These are phyloP conservation scores for Plutomurus gul DNA, from an alignment of 1,140 invertebrate genomes.

Conservation along the genomic window DNA sequence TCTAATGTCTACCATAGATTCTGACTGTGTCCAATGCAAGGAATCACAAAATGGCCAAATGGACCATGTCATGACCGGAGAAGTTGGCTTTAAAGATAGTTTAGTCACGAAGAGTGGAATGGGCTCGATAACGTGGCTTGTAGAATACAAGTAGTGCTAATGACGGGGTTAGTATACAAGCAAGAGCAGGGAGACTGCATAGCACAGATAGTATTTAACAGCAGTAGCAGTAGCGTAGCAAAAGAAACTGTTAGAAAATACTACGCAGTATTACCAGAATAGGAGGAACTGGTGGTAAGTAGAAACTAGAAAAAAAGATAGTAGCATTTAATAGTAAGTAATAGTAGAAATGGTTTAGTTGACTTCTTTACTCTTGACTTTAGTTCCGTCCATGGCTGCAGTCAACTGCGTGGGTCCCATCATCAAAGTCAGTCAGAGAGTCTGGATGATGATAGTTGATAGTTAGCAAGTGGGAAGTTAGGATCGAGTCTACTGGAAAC, in stretches of 20 bases:
- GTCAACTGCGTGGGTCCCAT: background rate
- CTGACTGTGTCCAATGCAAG: no score
- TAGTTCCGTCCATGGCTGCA: background rate
- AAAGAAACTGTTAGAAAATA: no score
- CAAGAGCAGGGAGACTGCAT: background rate
- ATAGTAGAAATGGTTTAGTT: no score
- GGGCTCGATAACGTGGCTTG: background rate
- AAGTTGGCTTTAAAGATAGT: background rate
- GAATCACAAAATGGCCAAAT: no score
- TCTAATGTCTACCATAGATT: no score
- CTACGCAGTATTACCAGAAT: no score
- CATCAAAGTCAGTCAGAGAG: background rate
- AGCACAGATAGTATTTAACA: no score
- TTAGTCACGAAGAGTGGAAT: background rate
- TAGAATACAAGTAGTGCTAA: background rate
- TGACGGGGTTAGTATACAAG: background rate
- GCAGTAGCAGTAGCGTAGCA: no score
- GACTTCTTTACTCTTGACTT: no score
- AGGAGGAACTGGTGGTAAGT: no score
- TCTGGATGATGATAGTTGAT: background rate
- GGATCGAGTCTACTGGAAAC: background rate
- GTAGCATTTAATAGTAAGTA: no score
- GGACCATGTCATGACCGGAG: background rate
- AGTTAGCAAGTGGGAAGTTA: conserved; percentile 8
- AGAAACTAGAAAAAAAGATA: no score